Evolutionary conservation across 2,797 vertebrate genomes (phyloP), one percentile per base, ranked within the genome.

Genomic region (Melanogrammus aeglefinus): DNA sequence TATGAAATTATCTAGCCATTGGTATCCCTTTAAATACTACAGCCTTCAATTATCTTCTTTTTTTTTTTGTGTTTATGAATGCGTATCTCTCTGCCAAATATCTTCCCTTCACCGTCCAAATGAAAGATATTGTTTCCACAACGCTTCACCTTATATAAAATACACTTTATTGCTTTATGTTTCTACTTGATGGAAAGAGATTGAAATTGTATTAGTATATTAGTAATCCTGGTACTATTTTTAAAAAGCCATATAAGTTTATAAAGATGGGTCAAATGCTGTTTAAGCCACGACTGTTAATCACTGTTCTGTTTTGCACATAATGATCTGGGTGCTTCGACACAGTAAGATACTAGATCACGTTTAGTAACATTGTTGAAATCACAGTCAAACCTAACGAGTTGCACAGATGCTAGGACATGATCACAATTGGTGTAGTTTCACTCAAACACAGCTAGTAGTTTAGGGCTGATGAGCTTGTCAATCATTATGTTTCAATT

Each of bases 261-360:
- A 44, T 44, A 13, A 44, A 13, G 24, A 69, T 69, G 9, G 0
- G 24, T 69, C 9, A n/a, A 57, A 8, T 63, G 5, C 57, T 63
- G 57, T n/a, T 63, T 9, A 24, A 63, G 14, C 57, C 72, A 66
- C n/a, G n/a, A n/a, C 69, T 81, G 78, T 74, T 79, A 21, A 74
- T 83, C 77, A 81, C 73, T 85, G 83, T 84, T 85, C 29, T 78
- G 70, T 89, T 85, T 88, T 88, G 82, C 86, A 88, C 85, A 86
- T 63, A 77, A 16, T 81, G 29, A 24, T n/a, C 24, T 69, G 47
- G 79, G 75, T 74, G 31, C 75, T 85, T 75, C 78, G 12, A 73
- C 79, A 72, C 27, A 16, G 33, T 82, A 70, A 24, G 29, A 80
- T 39, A 63, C 7, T 73, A 13, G 35, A 79, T 79, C 29, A 24